A percentile compares a stretch with the other conserved stretches of the same genome.
Conservation (phyloP, 2,888 invertebrate species). For the Tupiocoris notatus region DNA sequence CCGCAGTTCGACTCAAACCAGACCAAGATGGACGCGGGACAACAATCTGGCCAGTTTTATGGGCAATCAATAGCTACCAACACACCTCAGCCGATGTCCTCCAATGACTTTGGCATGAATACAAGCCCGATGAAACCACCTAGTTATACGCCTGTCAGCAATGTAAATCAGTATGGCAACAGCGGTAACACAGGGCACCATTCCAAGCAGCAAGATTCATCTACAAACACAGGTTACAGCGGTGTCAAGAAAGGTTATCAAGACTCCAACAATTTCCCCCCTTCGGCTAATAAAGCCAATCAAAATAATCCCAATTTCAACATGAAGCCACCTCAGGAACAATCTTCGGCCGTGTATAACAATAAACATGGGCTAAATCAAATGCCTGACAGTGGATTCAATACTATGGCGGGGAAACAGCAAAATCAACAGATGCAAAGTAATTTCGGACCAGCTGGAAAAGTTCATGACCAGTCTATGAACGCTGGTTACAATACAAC, state of each 20-base stretch:
- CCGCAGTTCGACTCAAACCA: slow-evolving; percentile 1
- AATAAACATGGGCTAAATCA: not conserved
- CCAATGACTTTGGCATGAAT: not conserved
- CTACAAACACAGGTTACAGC: not conserved
- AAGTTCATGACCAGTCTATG: not conserved
- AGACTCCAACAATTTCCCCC: not conserved
- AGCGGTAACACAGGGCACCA: not conserved
- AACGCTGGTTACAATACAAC: not conserved
- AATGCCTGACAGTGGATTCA: not conserved
- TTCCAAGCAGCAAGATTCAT: not conserved
- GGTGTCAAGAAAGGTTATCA: not conserved
- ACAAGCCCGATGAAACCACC: too few relatives aligned
- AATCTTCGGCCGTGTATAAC: not conserved
- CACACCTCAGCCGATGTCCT: not conserved
- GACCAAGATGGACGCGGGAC: slow-evolving; percentile 4
- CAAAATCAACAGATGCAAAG: slow-evolving; percentile 10
- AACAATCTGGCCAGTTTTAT: not conserved
- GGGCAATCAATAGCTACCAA: not conserved
- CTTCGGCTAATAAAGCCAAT: not conserved
- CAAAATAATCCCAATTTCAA: not conserved
- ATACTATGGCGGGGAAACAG: not conserved
- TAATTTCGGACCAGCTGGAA: slow-evolving; percentile 2
- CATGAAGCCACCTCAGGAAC: not conserved
- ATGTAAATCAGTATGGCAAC: not conserved
- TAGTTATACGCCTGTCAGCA: too few relatives aligned